A percentile compares a stretch with the other conserved stretches of the same genome.
phyloP scores from a whole-genome alignment of 2,888 invertebrate genomes.

The Amphipyra tragopoginis region DNA sequence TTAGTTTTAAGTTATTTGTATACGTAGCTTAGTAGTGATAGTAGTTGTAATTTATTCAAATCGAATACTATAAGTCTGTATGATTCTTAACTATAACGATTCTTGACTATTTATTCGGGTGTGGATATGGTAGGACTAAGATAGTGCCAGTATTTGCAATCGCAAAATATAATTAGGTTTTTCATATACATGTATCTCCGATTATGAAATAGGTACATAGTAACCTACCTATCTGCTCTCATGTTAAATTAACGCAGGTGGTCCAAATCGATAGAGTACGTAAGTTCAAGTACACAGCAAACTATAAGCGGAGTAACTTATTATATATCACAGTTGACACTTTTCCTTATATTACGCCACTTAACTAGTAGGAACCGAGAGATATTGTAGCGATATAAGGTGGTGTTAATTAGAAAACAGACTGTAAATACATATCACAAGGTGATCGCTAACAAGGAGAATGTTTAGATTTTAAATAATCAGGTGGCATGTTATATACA shows the following conservation, averaged over 20 bases:
- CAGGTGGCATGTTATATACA: slow-evolving; percentile 3
- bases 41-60: slow-evolving; percentile 71
- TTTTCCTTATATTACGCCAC: slow-evolving; percentile 21
- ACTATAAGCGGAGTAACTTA: slow-evolving; percentile 18
- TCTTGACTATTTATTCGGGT: slow-evolving; percentile 55
- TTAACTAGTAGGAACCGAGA: background rate
- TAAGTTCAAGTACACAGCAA: slow-evolving; percentile 22
- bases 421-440: background rate
- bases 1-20: slow-evolving; percentile 58
- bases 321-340: slow-evolving; percentile 11
- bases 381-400: slow-evolving; percentile 5
- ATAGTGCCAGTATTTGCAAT: slow-evolving; percentile 41
- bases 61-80: slow-evolving; percentile 39
- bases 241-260: slow-evolving; percentile 7
- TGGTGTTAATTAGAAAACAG: slow-evolving; percentile 13
- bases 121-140: slow-evolving; percentile 47
- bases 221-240: slow-evolving; percentile 8
- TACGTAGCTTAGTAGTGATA: slow-evolving; percentile 60
- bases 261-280: slow-evolving; percentile 13
- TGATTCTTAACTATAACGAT: slow-evolving; percentile 23
- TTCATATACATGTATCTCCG: slow-evolving; percentile 1
- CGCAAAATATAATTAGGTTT: slow-evolving; percentile 4
- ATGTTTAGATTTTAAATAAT: slow-evolving; percentile 3
- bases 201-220: background rate
- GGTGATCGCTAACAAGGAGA: slow-evolving; percentile 7